phyloP scores from a whole-genome alignment of 1,140 invertebrate genomes.

The Nymphalis io region DNA sequence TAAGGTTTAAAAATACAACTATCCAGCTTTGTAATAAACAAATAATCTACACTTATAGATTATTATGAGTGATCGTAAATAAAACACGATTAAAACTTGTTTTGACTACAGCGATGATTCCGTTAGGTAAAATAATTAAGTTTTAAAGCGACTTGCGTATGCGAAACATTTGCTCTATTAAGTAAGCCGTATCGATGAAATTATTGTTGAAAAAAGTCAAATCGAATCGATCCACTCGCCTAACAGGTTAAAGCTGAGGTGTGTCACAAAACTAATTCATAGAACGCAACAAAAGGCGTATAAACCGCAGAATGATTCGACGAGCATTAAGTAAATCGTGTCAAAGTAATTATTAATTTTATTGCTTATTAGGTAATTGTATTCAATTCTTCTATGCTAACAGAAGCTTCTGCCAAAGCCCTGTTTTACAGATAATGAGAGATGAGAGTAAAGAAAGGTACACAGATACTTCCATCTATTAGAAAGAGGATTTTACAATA shows the following conservation, averaged over 20 bases:
- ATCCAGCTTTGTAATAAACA: no score
- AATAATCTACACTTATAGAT: no score
- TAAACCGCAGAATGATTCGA: conserved; percentile 24
- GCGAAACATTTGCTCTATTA: not conserved
- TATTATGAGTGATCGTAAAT: no score
- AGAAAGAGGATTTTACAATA: not conserved
- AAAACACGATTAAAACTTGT: no score
- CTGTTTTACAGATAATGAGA: no score
- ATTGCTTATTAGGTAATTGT: conserved; percentile 7
- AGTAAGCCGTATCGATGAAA: not conserved
- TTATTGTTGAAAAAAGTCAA: conserved; percentile 2
- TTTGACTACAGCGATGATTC: no score
- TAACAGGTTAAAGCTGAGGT: conserved; percentile 12
- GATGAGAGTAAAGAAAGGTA: no score
- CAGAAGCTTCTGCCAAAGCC: no score
- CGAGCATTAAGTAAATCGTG: conserved; percentile 31
- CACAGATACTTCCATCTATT: not conserved
- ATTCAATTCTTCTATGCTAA: no score
- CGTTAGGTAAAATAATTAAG: no score
- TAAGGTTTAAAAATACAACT: no score
- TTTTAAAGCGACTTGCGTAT: not conserved
- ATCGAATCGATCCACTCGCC: not conserved
- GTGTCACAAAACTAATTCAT: conserved; percentile 26
- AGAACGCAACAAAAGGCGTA: conserved; percentile 23
- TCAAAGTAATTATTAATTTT: conserved; percentile 32